Conservation (phyloP, 2,888 invertebrate genomes). For the Odontomyia ornata region DNA sequence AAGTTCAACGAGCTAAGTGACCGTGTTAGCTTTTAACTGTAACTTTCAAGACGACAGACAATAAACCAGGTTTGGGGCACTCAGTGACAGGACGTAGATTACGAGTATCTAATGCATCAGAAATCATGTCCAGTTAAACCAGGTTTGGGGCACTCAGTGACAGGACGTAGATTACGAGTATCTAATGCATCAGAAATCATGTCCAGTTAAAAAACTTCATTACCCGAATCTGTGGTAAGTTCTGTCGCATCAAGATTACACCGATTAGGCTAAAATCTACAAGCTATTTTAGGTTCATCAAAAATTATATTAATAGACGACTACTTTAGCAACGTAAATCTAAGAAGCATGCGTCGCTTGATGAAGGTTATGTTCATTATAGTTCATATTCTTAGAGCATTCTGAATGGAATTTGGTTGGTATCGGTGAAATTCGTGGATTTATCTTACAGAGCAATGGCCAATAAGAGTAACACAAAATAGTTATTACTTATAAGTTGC, state of each 20-base stretch:
- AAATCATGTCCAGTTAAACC: conserved; percentile 83
- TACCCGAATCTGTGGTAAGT: conserved; percentile 90
- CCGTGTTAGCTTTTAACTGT: conserved; percentile 67
- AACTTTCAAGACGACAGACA: conserved; percentile 60
- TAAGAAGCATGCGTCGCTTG: conserved; percentile 92
- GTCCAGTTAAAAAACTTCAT: conserved; percentile 82
- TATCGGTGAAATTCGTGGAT: conserved; percentile 98
- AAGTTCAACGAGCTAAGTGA: conserved; percentile 89
- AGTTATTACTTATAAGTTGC: conserved; percentile 92
- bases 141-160: conserved; percentile 69
- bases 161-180: conserved; percentile 73
- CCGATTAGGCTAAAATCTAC: conserved; percentile 75
- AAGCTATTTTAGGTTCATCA: conserved; percentile 66
- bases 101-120: conserved; percentile 84
- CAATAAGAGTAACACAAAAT: conserved; percentile 94
- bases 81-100: conserved; percentile 76
- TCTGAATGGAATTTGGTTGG: conserved; percentile 99
- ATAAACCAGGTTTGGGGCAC: conserved; percentile 61
- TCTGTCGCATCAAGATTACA: conserved; percentile 90
- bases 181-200: conserved; percentile 83
- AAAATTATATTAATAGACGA: conserved; percentile 94
- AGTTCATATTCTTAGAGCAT: conserved; percentile 96
- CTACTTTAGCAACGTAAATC: conserved; percentile 99
- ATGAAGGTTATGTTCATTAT: conserved; percentile 97
- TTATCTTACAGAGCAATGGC: conserved; percentile 99